Base-by-base conservation (phyloP, 2,797 vertebrate species). In the Dallia pectoralis region DNA sequence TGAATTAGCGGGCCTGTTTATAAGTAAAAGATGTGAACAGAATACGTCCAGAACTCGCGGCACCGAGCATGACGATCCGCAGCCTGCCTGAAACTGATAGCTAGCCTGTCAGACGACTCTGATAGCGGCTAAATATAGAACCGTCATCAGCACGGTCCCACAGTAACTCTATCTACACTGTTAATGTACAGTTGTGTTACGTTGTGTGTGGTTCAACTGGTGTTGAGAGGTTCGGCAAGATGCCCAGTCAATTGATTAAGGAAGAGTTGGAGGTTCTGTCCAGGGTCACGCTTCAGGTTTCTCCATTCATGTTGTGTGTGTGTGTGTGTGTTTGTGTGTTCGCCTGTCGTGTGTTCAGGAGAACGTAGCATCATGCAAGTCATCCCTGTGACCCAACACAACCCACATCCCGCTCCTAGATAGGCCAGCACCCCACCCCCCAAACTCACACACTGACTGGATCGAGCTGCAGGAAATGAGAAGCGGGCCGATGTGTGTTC, bases 21-120 rank as follows among this genome's bases (percentile, higher is more conserved):
- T 84, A 76, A 75, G 74, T 82, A 76, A 84, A 84, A 84, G 75
- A 86, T 85, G 82, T 86, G 84, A 85, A 70, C 27, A 61, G 44
- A 65, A 15, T 69, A 65, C 29, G 22, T 82, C 76, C 72, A 76
- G 72, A 77, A 70, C 71, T 63, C 65, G 63, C 33, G 67, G 59
- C 67, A 66, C 65, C 72, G 64, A 62, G 74, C 36, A 72, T 76
- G 74, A 48, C 36, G 71, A 66, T 56, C 59, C 62, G 65, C 74
- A 71, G 67, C 67, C 25, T 44, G 56, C 27, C 4, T 48, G 69
- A 22, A 27, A 76, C 67, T 74, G 74, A 77, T 72, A 74, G 75
- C 29, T 30, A 62, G 27, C n/a, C n/a, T 75, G 71, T 77, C 66
- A 70, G 71, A 73, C 44, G 16, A 14, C 18, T 18, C 44, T n/a